Percentiles rank a stretch among this genome's conserved stretches.
These are phyloP conservation scores for Xiphophorus birchmanni DNA, from an alignment of 2,797 vertebrate genomes.

Conservation along the genomic window DNA sequence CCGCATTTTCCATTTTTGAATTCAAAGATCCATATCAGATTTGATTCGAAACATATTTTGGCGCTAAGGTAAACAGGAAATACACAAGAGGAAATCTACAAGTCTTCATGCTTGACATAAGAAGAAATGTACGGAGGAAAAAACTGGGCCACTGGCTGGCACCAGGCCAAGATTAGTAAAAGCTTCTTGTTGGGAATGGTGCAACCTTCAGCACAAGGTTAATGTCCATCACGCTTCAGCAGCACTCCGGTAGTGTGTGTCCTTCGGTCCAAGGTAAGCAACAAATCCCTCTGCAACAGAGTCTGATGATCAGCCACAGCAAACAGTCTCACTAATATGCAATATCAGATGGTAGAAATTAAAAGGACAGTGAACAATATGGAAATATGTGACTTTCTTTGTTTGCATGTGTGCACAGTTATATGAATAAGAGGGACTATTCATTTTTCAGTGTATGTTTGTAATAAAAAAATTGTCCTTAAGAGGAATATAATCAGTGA, in stretches of 20 bases:
- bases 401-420: neutral
- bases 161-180: slow-evolving; percentile 35
- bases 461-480: neutral
- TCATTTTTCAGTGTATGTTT: neutral
- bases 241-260: slow-evolving; percentile 40
- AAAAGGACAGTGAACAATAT: neutral
- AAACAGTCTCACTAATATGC: neutral
- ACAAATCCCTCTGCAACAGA: slow-evolving; percentile 33
- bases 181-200: slow-evolving; percentile 30
- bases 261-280: slow-evolving; percentile 64
- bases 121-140: neutral
- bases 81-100: neutral
- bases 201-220: slow-evolving; percentile 54
- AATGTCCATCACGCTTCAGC: slow-evolving; percentile 51
- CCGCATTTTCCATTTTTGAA: neutral
- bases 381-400: neutral
- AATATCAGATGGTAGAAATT: neutral
- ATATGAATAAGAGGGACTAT: neutral
- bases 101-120: neutral
- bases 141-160: slow-evolving; percentile 14
- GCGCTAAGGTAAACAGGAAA: neutral
- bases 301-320: slow-evolving; percentile 2
- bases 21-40: neutral
- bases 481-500: neutral
- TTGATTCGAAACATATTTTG: neutral